Evolutionary conservation across 1,140 invertebrate species (phyloP), one percentile per base, ranked within the genome.

Genomic region (Acromyrmex echinatior): DNA sequence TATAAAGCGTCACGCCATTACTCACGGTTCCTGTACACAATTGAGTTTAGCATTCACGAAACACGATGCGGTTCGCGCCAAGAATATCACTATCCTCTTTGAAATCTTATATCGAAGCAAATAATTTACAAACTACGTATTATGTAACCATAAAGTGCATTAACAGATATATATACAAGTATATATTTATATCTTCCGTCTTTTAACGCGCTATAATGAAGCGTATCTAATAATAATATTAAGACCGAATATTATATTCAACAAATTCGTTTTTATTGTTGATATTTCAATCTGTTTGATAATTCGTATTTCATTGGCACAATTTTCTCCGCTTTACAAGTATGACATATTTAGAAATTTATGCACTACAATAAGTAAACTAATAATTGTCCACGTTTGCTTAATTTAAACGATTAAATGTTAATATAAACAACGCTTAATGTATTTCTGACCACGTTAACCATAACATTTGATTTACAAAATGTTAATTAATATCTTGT

Each of bases 71-170:
- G 35, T 58, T 51, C 14, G 25, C 7, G 56, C 56, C 49, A 45
- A 45, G 28, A 63, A 68, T 39, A 35, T 21, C 49, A 14, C 31
- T 81, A 12, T 82, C 58, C 73, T 71, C 87, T 90, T 90, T 89
- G 89, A 45, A 9, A 89, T 84, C 73, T 53, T 9, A 45, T 51
- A 60, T 73, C 58, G 28, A 79, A 73, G 78, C 66, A 84, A 78
- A 89, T 89, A 84, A 86, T 89, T 87, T 12, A 7, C 49, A 68
- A 82, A 89, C 45, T 78, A 25, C 25, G 25, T 25, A 76, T 45
- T 10, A 45, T 10, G 68, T 70, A 86, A 90, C 62, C 63, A 25
- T 58, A 74, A 58, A 51, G 25, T 60, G 9, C 18, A 45, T 56
- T 70, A 39, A 70, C 9, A 31, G 4, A 4, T 28, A n/a, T 7